Base-by-base conservation (phyloP, 2,113 vertebrate genomes). In the Macquaria ambigua region DNA sequence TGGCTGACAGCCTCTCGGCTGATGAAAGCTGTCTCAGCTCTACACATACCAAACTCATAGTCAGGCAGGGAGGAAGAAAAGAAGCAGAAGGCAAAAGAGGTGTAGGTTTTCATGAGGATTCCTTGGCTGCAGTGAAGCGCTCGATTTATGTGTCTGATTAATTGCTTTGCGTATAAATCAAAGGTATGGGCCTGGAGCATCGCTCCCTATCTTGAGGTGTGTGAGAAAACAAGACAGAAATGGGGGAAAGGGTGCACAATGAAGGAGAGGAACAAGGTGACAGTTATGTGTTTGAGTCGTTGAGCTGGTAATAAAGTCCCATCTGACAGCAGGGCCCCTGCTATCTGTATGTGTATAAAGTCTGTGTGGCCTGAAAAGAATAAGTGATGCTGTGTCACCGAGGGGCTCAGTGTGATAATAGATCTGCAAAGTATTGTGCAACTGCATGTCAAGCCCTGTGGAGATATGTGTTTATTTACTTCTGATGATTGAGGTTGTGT, bases 51-150 rank as follows among this genome's bases (percentile, higher is more conserved):
- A 68, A 75, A 78, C 43, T 55, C 61, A 14, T 64, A 50, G 78
- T 87, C 77, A 48, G 74, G 50, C 81, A n/a, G 59, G 68, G 64
- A 59, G 73, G 31, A 72, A 43, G 58, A 76, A 64, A 71, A 86
- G 50, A 79, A 86, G 72, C 74, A 81, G 77, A 78, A 89, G 71
- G 79, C 46, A 84, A 80, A 79, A 64, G 68, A 74, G 77, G 88
- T 95, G 84, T 94, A 55, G 63, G 79, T 90, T 96, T 95, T 95
- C 93, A 95, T 62, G 46, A 94, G 92, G 87, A 93, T 95, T 95
- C 91, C 90, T 91, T 39, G 48, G 83, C 90, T 78, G 81, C 84
- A 58, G 72, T 8, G 82, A 83, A 84, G 83, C 74, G 14, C 61
- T 83, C 56, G 74, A 93, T 94, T 95, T 93, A 94, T 93, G 89